Evolutionary conservation across 2,113 vertebrate species (phyloP).

Genomic region (Baryphthengus martii): DNA sequence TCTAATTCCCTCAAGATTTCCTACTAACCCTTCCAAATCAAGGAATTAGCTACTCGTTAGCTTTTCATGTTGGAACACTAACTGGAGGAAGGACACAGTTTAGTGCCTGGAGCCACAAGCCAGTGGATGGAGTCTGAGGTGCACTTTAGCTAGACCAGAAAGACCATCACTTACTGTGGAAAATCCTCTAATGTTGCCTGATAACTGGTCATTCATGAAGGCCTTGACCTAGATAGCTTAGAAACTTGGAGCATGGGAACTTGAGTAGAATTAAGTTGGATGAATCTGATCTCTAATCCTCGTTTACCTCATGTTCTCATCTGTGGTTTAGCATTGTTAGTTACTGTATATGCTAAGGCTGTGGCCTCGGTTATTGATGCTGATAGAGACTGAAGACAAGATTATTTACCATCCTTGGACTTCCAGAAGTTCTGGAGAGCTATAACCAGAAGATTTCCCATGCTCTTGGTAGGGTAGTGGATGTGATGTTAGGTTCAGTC

Average conservation of each 20-base stretch:
- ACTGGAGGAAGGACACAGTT: not conserved
- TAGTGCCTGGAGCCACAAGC: not conserved
- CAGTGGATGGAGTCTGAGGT: not conserved
- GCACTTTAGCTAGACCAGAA: not conserved
- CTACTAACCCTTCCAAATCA: not conserved
- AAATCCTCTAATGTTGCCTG: not conserved
- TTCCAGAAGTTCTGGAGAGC: not conserved
- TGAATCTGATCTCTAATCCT: not conserved
- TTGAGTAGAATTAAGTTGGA: not conserved
- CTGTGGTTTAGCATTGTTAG: not conserved
- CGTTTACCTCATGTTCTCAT: not conserved
- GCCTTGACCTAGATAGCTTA: not conserved
- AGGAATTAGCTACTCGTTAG: not conserved
- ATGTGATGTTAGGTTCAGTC: not conserved
- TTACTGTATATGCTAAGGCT: not conserved
- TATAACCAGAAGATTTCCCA: not conserved
- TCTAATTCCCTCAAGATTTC: not conserved
- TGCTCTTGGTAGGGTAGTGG: not conserved
- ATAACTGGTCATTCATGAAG: not conserved
- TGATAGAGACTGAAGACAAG: not conserved
- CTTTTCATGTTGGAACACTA: not conserved
- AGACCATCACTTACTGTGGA: not conserved
- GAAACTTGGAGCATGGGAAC: not conserved
- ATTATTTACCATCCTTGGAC: not conserved
- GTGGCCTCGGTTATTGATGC: not conserved